phyloP scores from a whole-genome alignment of 2,888 invertebrate genomes.

The Autographa pulchrina region DNA sequence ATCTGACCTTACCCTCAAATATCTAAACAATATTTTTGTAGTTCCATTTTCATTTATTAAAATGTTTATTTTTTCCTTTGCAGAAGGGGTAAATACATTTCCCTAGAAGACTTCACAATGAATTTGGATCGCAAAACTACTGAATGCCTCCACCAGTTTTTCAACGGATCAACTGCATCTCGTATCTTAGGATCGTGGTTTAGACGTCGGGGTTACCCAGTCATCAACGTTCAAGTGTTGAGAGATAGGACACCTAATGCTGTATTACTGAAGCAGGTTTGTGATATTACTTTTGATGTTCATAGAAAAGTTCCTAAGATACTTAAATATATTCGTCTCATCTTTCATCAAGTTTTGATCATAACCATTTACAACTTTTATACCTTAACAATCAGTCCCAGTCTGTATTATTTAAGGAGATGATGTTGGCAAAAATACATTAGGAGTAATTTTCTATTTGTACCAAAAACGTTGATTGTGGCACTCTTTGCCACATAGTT shows the following conservation, averaged over 20 bases:
- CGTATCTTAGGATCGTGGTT: slow-evolving; percentile 91
- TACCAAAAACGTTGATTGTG: background rate
- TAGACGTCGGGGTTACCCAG: slow-evolving; percentile 91
- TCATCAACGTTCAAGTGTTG: slow-evolving; percentile 87
- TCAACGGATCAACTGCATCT: slow-evolving; percentile 82
- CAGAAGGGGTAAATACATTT: slow-evolving; percentile 81
- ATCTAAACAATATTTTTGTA: too few relatives aligned
- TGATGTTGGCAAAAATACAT: background rate
- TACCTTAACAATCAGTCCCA: too few relatives aligned
- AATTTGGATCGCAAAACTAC: slow-evolving; percentile 79
- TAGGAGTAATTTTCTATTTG: slow-evolving; percentile 6
- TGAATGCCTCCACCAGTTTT: slow-evolving; percentile 80
- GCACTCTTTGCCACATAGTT: background rate
- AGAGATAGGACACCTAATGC: slow-evolving; percentile 78
- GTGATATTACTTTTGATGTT: background rate
- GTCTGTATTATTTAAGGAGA: background rate
- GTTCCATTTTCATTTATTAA: too few relatives aligned
- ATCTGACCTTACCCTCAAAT: too few relatives aligned
- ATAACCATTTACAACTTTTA: too few relatives aligned
- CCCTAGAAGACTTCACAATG: slow-evolving; percentile 75
- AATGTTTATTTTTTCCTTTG: slow-evolving; percentile 42
- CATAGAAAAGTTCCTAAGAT: too few relatives aligned
- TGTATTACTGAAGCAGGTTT: slow-evolving; percentile 80
- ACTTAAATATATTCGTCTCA: too few relatives aligned
- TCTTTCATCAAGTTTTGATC: too few relatives aligned